A percentile compares a stretch with the other conserved stretches of the same genome.
Evolutionary conservation across 2,113 vertebrate genomes (phyloP).

Genomic region (Barnardius zonarius): DNA sequence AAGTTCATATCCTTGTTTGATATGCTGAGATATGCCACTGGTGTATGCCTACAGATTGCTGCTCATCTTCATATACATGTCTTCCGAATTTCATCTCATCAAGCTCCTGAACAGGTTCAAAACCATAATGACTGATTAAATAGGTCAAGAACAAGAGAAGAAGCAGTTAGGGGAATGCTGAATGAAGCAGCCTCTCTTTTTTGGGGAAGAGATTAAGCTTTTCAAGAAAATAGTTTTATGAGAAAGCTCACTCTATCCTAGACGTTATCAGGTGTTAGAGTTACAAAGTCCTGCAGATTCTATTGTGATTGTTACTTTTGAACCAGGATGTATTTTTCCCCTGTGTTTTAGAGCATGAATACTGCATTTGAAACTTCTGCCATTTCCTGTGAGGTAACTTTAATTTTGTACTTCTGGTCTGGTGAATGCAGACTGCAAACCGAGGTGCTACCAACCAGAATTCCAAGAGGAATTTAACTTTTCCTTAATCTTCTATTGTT

Average conservation of each 20-base stretch:
- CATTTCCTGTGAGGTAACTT: background rate
- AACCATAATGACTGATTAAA: constrained; percentile 85
- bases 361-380: background rate
- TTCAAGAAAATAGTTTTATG: background rate
- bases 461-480: background rate
- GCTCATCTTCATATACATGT: constrained; percentile 90
- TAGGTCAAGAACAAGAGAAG: constrained; percentile 87
- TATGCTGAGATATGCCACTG: constrained; percentile 88
- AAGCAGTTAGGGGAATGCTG: constrained; percentile 70
- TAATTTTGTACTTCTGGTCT: background rate
- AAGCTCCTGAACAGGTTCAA: constrained; percentile 81
- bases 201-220: constrained; percentile 58
- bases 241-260: background rate
- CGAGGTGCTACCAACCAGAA: background rate
- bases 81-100: constrained; percentile 88
- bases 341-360: background rate
- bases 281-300: constrained; percentile 18
- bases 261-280: constrained; percentile 19
- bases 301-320: background rate
- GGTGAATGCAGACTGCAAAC: background rate
- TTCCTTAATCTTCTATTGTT: background rate
- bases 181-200: constrained; percentile 69
- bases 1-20: constrained; percentile 90
- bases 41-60: constrained; percentile 92
- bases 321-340: background rate